Evolutionary conservation across 2,113 vertebrate genomes (phyloP).

Genomic region (Ceyx melanurus): DNA sequence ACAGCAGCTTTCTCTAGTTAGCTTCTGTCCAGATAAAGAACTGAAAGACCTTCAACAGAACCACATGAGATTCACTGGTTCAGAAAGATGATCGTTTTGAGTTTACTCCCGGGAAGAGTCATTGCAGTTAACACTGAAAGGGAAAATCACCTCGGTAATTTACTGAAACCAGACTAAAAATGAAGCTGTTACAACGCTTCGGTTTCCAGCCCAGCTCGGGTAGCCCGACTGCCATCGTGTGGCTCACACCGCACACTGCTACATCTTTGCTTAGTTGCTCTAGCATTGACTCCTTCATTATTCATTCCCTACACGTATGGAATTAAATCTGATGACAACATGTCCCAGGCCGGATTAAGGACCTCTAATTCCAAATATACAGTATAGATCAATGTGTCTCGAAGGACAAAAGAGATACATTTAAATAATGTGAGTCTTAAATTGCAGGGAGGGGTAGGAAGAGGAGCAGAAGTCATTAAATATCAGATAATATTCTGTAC

Average conservation of each 20-base stretch:
- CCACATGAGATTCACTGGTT: neutral
- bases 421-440: conserved; percentile 63
- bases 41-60: neutral
- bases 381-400: conserved; percentile 47
- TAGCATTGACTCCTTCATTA: neutral
- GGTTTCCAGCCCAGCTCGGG: neutral
- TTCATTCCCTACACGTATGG: neutral
- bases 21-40: neutral
- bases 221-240: conserved; percentile 65
- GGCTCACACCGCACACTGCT: conserved; percentile 33
- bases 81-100: neutral
- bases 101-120: neutral
- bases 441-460: neutral
- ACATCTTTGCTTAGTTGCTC: neutral
- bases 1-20: neutral
- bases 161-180: neutral
- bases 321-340: conserved; percentile 32
- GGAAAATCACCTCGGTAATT: neutral
- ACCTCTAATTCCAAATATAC: conserved; percentile 52
- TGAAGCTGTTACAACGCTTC: neutral
- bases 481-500: neutral
- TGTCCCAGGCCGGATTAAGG: conserved; percentile 56
- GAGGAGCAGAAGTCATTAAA: neutral
- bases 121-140: neutral
- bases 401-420: conserved; percentile 50